These are phyloP conservation scores for Habropoda laboriosa DNA, from an alignment of 1,140 invertebrate species.

Conservation along the genomic window DNA sequence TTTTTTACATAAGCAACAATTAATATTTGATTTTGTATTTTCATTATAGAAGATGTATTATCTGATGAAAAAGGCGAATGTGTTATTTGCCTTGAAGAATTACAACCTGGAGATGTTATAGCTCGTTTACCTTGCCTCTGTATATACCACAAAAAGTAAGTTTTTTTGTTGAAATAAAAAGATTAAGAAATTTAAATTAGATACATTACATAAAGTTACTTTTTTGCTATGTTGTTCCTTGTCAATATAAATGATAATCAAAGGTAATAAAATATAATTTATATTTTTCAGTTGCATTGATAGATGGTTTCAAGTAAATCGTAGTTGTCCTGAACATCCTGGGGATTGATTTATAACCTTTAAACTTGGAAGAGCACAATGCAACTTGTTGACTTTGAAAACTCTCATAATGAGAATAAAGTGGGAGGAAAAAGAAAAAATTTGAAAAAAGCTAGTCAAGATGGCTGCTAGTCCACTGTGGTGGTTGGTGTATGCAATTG, in stretches of 20 bases:
- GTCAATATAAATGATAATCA: neutral
- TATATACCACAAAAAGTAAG: slow-evolving; percentile 99
- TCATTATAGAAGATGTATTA: slow-evolving; percentile 94
- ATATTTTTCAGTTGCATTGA: slow-evolving; percentile 91
- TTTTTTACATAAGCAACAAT: neutral
- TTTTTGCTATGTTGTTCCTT: neutral
- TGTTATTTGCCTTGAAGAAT: slow-evolving; percentile 99
- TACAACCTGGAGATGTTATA: slow-evolving; percentile 96
- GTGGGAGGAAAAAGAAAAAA: slow-evolving; percentile 64
- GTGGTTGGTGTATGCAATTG: slow-evolving; percentile 74
- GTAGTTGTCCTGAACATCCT: slow-evolving; percentile 98
- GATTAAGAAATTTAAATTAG: neutral
- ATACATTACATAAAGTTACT: neutral
- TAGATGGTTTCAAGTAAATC: slow-evolving; percentile 98
- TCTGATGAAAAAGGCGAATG: slow-evolving; percentile 98
- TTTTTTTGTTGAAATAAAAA: slow-evolving; percentile 20
- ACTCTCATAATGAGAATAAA: slow-evolving; percentile 64
- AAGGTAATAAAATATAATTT: neutral
- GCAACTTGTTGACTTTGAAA: slow-evolving; percentile 66
- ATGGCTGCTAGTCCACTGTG: slow-evolving; percentile 80
- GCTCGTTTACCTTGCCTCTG: slow-evolving; percentile 99
- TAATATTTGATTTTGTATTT: slow-evolving; percentile 68
- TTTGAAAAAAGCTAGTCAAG: slow-evolving; percentile 80
- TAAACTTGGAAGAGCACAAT: slow-evolving; percentile 63
- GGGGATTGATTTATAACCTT: slow-evolving; percentile 88